Percentiles rank a stretch among this genome's conserved stretches.
phyloP scores from a whole-genome alignment of 2,113 vertebrate species.

The Pseudonaja textilis region DNA sequence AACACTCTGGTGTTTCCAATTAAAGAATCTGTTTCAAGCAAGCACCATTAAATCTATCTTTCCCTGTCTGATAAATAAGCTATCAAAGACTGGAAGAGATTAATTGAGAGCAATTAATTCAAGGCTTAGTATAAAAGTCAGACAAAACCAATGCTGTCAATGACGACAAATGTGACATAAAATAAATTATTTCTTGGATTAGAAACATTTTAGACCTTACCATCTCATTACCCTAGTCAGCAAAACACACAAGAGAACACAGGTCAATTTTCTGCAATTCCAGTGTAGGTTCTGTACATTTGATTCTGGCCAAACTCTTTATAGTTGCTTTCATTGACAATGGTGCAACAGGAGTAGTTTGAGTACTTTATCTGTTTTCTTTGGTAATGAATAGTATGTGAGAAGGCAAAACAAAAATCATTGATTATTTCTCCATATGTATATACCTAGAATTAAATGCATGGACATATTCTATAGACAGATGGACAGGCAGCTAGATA shows the following conservation, averaged over 20 bases:
- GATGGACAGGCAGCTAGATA: not conserved
- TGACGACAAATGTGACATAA: conserved; percentile 68
- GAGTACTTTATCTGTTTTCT: not conserved
- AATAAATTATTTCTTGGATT: conserved; percentile 42
- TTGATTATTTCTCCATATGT: not conserved
- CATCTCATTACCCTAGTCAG: conserved; percentile 28
- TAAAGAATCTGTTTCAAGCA: conserved; percentile 79
- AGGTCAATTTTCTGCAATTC: conserved; percentile 17
- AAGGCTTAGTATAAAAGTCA: conserved; percentile 71
- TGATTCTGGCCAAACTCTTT: not conserved
- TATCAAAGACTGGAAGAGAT: conserved; percentile 78
- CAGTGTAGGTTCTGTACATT: not conserved
- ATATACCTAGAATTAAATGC: not conserved
- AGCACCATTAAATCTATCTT: conserved; percentile 82
- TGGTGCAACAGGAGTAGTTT: not conserved
- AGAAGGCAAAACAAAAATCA: not conserved
- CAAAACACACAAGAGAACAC: conserved; percentile 2
- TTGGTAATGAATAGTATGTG: not conserved
- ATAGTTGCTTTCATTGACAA: not conserved
- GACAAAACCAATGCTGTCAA: conserved; percentile 64
- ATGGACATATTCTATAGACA: not conserved
- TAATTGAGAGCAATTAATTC: conserved; percentile 83
- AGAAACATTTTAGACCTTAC: conserved; percentile 35
- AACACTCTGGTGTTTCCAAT: conserved; percentile 80
- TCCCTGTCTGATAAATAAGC: conserved; percentile 85